Evolutionary conservation across 2,113 vertebrate genomes (phyloP), one percentile per base, ranked within the genome.

Genomic region (Meleagris gallopavo): DNA sequence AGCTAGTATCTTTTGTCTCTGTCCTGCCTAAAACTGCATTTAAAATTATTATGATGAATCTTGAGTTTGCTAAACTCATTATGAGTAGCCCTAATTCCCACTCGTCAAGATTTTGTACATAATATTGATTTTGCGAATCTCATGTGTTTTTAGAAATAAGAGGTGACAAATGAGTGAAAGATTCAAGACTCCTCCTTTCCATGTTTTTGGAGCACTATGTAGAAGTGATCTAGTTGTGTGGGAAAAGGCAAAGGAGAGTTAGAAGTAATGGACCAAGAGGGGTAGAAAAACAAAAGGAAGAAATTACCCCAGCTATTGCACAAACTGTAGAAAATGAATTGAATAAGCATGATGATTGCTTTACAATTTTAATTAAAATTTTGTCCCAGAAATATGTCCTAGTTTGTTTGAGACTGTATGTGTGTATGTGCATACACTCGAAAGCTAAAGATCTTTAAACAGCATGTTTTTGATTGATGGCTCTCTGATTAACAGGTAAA

Each of bases 311-410:
- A 72, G 13, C 3, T 72, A 36, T 60, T 30, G 20, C 43, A 11
- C 2, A 83, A 86, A n/a, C 24, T 64, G 9, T 19, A 38, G 25
- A 45, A 80, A 64, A 74, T 27, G 71, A 54, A 43, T 16, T 46
- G 38, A 91, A 76, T n/a, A 79, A 82, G 77, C 10, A 61, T 1
- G 20, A 16, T 17, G 89, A 61, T 30, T 6, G 1, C 4, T 48
- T 72, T 10, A 7, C 32, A 95, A 40, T n/a, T n/a, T n/a, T n/a
- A n/a, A n/a, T 86, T 92, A 89, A 88, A 88, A 79, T 83, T 55
- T 65, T 58, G 27, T 18, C 24, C 18, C 30, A 62, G 48, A 69
- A 89, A 58, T 32, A 34, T 9, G 27, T 70, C 43, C 54, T 58
- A 45, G 20, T 67, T 86, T 25, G 32, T 46, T 64, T 41, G 58